Percentiles rank a stretch among this genome's conserved stretches.
Evolutionary conservation across 2,797 vertebrate genomes (phyloP).

Genomic region (Chaetodon trifasciatus): DNA sequence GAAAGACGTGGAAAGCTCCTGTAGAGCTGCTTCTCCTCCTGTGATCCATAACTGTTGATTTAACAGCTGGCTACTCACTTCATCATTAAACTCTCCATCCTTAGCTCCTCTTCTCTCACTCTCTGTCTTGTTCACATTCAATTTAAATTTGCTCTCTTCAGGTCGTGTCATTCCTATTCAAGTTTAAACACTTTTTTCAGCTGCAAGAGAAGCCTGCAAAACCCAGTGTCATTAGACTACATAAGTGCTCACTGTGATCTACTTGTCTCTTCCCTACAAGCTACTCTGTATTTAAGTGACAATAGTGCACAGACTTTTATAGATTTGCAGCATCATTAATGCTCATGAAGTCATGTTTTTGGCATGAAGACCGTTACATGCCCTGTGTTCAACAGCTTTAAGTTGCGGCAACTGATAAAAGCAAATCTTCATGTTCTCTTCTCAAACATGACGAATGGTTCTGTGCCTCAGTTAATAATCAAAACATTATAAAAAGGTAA

Average conservation of each 20-base stretch:
- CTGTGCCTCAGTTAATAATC: too few relatives aligned
- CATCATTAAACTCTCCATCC: conserved; percentile 40
- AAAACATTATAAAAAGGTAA: too few relatives aligned
- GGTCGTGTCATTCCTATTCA: conserved; percentile 21
- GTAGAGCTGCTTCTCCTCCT: conserved; percentile 52
- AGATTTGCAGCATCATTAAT: not conserved
- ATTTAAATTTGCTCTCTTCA: conserved; percentile 34
- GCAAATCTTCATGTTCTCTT: too few relatives aligned
- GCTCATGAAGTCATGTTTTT: not conserved
- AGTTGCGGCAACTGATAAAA: not conserved
- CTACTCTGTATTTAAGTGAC: too few relatives aligned
- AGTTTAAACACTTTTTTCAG: conserved; percentile 2
- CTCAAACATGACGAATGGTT: too few relatives aligned
- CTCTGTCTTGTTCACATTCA: conserved; percentile 40
- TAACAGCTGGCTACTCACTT: conserved; percentile 61
- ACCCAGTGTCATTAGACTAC: not conserved
- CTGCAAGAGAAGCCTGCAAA: too few relatives aligned
- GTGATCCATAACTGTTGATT: conserved; percentile 68
- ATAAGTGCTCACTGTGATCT: too few relatives aligned
- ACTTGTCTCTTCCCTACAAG: too few relatives aligned
- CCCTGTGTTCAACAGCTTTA: not conserved
- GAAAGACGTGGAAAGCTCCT: conserved; percentile 51
- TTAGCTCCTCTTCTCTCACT: conserved; percentile 24
- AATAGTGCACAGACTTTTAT: not conserved
- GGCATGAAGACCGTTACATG: not conserved